Evolutionary conservation across 2,888 invertebrate genomes (phyloP), one percentile per base, ranked within the genome.

Genomic region (Lycia hirtaria): DNA sequence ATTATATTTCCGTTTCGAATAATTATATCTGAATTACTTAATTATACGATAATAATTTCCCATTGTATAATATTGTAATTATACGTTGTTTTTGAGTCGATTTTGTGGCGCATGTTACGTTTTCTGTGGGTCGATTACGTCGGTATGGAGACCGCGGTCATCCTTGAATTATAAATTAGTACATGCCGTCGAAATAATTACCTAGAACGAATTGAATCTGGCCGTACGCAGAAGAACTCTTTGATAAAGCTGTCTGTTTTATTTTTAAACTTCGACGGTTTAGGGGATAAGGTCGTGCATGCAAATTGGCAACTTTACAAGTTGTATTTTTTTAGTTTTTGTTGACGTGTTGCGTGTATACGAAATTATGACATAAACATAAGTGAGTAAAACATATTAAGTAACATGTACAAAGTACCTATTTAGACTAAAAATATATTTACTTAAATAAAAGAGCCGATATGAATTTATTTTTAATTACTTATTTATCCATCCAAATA

Each of bases 181-280:
- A 73, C 65, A 71, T 69, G 69, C 62, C 55, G 69, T 73, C 59
- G 62, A 67, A 72, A 73, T 75, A 76, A 78, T 79, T 79, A 73
- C 74, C 75, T 71, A 78, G 76, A 82, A 76, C 75, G 72, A 79
- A 78, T 79, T 73, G 71, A 75, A 80, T 78, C 78, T 67, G 69
- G 62, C 70, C 78, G 67, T 73, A 75, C 74, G 75, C 73, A 67
- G 74, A 78, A 76, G 74, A 81, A 83, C 76, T 79, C 76, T 83
- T 77, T 82, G 85, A 84, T 86, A 87, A 81, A 85, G 83, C 74
- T 73, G 75, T 85, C 80, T 85, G 86, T 86, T 87, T 87, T 83
- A 80, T 81, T 58, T 64, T 60, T 60, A 62, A 54, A 56, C 44
- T 26, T 54, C 67, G 51, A 56, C 65, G 62, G 7, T 26, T 35